phyloP scores from a whole-genome alignment of 1,140 invertebrate genomes.

The Drosophila ambigua region DNA sequence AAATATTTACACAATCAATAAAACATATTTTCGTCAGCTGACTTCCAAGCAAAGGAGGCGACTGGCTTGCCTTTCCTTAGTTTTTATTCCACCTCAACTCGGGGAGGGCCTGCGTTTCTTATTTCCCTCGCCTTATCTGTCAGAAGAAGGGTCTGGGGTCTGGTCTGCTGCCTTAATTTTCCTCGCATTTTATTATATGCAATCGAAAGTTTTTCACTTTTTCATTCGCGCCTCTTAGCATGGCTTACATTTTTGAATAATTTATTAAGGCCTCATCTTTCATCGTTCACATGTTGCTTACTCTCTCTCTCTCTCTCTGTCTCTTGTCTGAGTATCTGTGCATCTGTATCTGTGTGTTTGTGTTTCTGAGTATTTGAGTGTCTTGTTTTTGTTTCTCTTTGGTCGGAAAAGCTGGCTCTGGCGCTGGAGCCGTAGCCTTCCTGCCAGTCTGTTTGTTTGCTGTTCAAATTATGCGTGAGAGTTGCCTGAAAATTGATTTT shows the following conservation, averaged over 20 bases:
- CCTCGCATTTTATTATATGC: constrained; percentile 27
- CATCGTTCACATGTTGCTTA: constrained; percentile 32
- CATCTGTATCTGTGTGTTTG: too few relatives aligned
- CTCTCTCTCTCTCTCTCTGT: neutral
- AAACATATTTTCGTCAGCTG: constrained; percentile 39
- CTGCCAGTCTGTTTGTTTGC: constrained; percentile 15
- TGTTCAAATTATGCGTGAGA: constrained; percentile 23
- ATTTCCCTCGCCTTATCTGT: too few relatives aligned
- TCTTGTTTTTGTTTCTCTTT: constrained; percentile 17
- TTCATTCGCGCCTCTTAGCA: constrained; percentile 16
- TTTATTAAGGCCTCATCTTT: constrained; percentile 21
- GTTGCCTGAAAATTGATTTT: constrained; percentile 30
- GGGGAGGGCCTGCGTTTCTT: too few relatives aligned
- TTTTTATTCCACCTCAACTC: too few relatives aligned
- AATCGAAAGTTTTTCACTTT: constrained; percentile 46
- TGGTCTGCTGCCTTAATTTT: constrained; percentile 1
- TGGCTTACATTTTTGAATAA: constrained; percentile 28
- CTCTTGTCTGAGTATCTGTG: too few relatives aligned
- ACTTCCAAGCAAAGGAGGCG: neutral
- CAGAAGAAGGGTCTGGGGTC: too few relatives aligned
- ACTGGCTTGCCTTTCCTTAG: too few relatives aligned
- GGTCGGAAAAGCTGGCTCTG: neutral
- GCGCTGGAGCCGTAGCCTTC: too few relatives aligned
- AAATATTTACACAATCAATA: constrained; percentile 54
- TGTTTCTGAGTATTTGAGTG: too few relatives aligned